Base-by-base conservation (phyloP, 2,888 invertebrate species). In the Ophioninae sp. region DNA sequence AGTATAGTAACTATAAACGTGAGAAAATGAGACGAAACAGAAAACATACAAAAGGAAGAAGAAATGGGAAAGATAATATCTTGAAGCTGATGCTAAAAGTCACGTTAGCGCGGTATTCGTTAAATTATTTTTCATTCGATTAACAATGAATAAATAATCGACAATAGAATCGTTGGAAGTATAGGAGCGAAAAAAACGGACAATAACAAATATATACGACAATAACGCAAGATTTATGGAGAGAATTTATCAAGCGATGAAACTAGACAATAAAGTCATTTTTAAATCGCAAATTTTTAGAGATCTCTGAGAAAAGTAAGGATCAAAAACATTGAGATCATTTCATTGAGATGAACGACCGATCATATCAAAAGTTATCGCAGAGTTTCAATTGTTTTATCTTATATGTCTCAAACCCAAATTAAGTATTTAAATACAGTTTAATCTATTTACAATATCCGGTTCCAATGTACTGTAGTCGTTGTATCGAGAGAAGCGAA, bases 251-350 rank as follows among this genome's bases (percentile, higher is more conserved):
- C 23, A 73, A 83, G 20, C 56, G 7, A 79, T 85, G 64, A 75
- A 81, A 83, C 50, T 70, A 75, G 79, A 84, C 84, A 81, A 84
- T 85, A 82, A 83, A 30, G 72, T 77, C 65, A 64, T 81, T 77
- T 69, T 61, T 61, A 77, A 77, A 81, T 85, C 82, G 87, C 88
- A 88, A 88, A 85, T 87, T 87, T 81, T 84, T 87, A 81, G 83
- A 87, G 84, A 85, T 88, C 86, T 87, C 87, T 74, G 59, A 79
- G 78, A 75, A 76, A 68, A 81, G 65, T 41, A 75, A 6, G 64
- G 67, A 73, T 59, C 72, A 72, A 67, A 69, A 70, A 81, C 30
- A 30, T 30, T 30, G 30, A 30, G 30, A 30, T 30, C 30, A 57
- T 41, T 68, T 62, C 69, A 80, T 30, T 57, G 62, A 80, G 57